phyloP scores from a whole-genome alignment of 2,888 invertebrate genomes.

The Cactoblastis cactorum region DNA sequence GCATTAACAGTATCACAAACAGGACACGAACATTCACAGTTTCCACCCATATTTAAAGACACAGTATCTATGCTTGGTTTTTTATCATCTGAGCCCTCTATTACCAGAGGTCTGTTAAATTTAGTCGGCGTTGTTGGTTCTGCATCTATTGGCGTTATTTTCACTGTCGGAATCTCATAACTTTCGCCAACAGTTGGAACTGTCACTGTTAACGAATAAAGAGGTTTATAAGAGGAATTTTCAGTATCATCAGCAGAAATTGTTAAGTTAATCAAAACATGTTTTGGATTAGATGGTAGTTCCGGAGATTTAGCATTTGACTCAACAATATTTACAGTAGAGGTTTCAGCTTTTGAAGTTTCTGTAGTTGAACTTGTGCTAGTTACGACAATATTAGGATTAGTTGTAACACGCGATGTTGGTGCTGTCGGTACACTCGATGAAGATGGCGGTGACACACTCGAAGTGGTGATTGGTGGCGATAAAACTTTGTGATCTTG shows the following conservation, averaged over 20 bases:
- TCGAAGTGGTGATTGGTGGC: slow-evolving; percentile 33
- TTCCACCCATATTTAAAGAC: slow-evolving; percentile 81
- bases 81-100: slow-evolving; percentile 41
- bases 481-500: slow-evolving; percentile 41
- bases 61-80: not conserved
- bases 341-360: slow-evolving; percentile 27
- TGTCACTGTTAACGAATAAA: slow-evolving; percentile 89
- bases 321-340: slow-evolving; percentile 44
- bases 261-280: slow-evolving; percentile 89
- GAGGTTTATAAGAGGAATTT: slow-evolving; percentile 76
- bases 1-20: slow-evolving; percentile 72
- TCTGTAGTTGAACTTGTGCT: slow-evolving; percentile 33
- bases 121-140: slow-evolving; percentile 62
- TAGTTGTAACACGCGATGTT: slow-evolving; percentile 48
- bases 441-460: slow-evolving; percentile 30
- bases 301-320: slow-evolving; percentile 55
- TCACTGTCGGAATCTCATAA: slow-evolving; percentile 75
- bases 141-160: slow-evolving; percentile 72
- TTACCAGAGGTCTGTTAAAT: slow-evolving; percentile 62
- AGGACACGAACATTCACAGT: slow-evolving; percentile 87
- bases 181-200: slow-evolving; percentile 83
- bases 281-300: slow-evolving; percentile 68
- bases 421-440: slow-evolving; percentile 26
- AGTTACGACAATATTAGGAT: slow-evolving; percentile 37
- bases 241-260: slow-evolving; percentile 83